phyloP scores from a whole-genome alignment of 2,797 vertebrate genomes.

The Coccyzus lansbergi region DNA sequence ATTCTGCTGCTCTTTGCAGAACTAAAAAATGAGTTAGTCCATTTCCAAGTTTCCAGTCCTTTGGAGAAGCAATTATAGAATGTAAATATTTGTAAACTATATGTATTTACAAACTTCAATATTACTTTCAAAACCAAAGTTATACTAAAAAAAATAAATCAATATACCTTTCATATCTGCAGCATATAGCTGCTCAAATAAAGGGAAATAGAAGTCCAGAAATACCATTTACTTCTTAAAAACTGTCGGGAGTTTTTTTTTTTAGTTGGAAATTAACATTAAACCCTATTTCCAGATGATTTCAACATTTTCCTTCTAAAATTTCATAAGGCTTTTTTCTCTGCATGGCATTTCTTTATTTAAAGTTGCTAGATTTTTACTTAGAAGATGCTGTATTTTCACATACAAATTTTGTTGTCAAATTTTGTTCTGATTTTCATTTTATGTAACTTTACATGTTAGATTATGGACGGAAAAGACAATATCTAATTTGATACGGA shows the following conservation, averaged over 20 bases:
- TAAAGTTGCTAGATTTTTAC: background rate
- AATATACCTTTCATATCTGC: constrained; percentile 32
- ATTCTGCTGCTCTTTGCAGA: constrained; percentile 15
- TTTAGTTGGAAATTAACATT: background rate
- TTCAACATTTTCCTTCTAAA: background rate
- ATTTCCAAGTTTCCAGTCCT: constrained; percentile 27
- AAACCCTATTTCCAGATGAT: background rate
- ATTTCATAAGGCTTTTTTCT: background rate
- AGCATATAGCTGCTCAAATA: constrained; percentile 20
- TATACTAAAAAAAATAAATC: constrained; percentile 6
- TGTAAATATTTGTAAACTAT: constrained; percentile 56
- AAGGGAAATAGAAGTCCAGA: constrained; percentile 11
- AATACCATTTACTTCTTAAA: background rate
- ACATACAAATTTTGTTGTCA: background rate
- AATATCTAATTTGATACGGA: background rate
- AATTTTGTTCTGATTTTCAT: background rate
- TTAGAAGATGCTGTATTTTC: background rate
- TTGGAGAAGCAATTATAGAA: constrained; percentile 47
- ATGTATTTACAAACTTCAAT: constrained; percentile 1
- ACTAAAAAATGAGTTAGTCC: background rate
- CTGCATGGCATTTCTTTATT: background rate
- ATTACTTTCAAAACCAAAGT: constrained; percentile 41
- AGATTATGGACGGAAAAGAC: background rate
- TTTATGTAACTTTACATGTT: background rate
- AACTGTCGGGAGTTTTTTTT: background rate